Percentiles rank a stretch among this genome's conserved stretches.
These are phyloP conservation scores for Helogale parvula DNA, from an alignment of 2,113 vertebrate genomes.

Conservation along the genomic window DNA sequence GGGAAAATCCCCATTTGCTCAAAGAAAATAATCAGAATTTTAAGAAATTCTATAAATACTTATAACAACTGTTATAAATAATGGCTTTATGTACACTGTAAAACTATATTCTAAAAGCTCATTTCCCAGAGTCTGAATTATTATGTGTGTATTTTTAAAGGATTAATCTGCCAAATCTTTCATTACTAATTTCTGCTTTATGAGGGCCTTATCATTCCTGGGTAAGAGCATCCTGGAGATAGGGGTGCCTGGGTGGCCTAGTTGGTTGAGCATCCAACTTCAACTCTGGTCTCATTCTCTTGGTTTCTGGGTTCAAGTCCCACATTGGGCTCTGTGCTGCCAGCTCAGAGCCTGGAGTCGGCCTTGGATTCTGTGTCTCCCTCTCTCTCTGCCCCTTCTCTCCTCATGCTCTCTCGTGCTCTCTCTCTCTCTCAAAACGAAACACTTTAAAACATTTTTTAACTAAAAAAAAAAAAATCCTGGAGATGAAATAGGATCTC, in stretches of 20 bases:
- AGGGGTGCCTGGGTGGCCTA: no score
- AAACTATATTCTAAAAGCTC: conserved; percentile 15
- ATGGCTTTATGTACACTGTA: background rate
- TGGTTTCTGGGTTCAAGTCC: no score
- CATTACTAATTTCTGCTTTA: background rate
- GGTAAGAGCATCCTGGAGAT: background rate
- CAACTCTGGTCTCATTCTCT: no score
- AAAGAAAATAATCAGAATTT: conserved; percentile 16
- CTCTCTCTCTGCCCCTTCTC: no score
- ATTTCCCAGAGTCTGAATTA: background rate
- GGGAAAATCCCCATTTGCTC: background rate
- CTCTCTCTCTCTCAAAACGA: no score
- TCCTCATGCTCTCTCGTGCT: no score
- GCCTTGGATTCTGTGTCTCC: no score
- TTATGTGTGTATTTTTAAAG: background rate
- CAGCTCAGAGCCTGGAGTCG: no score
- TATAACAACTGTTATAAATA: conserved; percentile 12
- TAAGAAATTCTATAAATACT: conserved; percentile 14
- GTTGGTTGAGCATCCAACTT: no score
- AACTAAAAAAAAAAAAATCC: background rate
- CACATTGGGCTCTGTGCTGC: no score
- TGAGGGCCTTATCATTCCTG: background rate
- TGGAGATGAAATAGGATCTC: background rate
- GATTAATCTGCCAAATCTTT: background rate
- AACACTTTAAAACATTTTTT: no score